Percentiles rank a stretch among this genome's conserved stretches.
These are phyloP conservation scores for Nothobranchius kuhntae DNA, from an alignment of 2,113 vertebrate genomes.

Conservation along the genomic window DNA sequence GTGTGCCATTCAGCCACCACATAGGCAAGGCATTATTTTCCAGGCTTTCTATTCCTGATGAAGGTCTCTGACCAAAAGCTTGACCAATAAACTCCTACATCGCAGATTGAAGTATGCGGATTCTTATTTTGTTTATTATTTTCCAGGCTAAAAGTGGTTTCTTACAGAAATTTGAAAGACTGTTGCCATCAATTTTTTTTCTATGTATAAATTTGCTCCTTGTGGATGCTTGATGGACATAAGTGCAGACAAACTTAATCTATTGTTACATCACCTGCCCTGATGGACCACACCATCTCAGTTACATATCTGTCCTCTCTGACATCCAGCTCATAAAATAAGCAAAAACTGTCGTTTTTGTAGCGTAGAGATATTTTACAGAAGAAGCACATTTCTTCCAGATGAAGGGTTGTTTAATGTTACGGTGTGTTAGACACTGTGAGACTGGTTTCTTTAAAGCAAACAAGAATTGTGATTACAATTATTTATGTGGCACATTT, in stretches of 20 bases:
- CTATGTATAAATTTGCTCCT: neutral
- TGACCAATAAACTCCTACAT: no score
- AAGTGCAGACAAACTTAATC: slow-evolving; percentile 30
- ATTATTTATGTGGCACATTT: slow-evolving; percentile 62
- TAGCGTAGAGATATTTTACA: slow-evolving; percentile 56
- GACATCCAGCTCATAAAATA: slow-evolving; percentile 55
- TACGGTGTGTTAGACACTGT: slow-evolving; percentile 73
- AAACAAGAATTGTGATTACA: slow-evolving; percentile 66
- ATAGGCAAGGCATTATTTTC: slow-evolving; percentile 49
- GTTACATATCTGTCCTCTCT: slow-evolving; percentile 35
- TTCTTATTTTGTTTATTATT: no score
- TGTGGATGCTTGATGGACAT: slow-evolving; percentile 33
- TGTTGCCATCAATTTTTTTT: slow-evolving; percentile 16
- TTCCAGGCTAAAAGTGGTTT: slow-evolving; percentile 13
- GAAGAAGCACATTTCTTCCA: slow-evolving; percentile 74
- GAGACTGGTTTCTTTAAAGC: slow-evolving; percentile 64
- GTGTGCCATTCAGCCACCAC: slow-evolving; percentile 40
- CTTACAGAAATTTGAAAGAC: slow-evolving; percentile 21
- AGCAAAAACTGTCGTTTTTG: slow-evolving; percentile 69
- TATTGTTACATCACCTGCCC: slow-evolving; percentile 16
- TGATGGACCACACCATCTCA: slow-evolving; percentile 17
- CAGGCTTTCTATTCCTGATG: no score
- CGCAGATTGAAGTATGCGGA: no score
- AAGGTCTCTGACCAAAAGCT: no score
- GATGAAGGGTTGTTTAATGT: slow-evolving; percentile 64